These are phyloP conservation scores for Isurus oxyrinchus DNA, from an alignment of 2,113 vertebrate genomes.

Conservation along the genomic window DNA sequence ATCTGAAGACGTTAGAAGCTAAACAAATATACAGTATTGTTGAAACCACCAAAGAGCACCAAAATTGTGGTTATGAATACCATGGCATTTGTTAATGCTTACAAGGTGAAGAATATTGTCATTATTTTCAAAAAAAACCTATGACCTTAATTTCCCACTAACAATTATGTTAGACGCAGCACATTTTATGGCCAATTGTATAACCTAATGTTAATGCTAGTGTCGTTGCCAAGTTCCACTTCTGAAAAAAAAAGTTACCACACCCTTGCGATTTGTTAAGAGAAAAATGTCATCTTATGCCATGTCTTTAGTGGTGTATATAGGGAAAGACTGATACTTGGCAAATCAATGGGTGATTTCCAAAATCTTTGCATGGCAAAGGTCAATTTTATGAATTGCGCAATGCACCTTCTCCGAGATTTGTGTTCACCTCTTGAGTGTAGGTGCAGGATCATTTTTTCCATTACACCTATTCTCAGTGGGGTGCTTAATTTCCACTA, in stretches of 20 bases:
- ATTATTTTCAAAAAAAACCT: not conserved
- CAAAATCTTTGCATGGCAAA: not conserved
- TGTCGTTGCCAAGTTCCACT: not conserved
- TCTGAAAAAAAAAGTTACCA: not conserved
- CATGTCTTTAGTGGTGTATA: not conserved
- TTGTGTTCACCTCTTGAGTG: not conserved
- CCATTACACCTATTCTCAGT: not conserved
- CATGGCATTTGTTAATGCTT: not conserved
- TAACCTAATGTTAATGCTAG: not conserved
- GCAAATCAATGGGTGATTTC: not conserved
- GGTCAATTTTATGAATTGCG: not conserved
- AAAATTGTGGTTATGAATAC: not conserved
- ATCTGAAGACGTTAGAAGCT: not conserved
- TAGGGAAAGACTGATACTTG: not conserved
- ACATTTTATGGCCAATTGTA: not conserved
- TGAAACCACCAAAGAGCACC: not conserved
- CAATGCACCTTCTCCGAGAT: not conserved
- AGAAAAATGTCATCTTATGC: not conserved
- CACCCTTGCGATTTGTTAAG: not conserved
- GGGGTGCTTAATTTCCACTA: not conserved
- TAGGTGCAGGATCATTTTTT: not conserved
- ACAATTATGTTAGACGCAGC: not conserved
- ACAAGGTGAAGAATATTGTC: no score
- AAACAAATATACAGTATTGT: not conserved
- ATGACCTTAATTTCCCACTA: not conserved